Evolutionary conservation across 1,140 invertebrate genomes (phyloP).

Genomic region (Theocolax elegans): DNA sequence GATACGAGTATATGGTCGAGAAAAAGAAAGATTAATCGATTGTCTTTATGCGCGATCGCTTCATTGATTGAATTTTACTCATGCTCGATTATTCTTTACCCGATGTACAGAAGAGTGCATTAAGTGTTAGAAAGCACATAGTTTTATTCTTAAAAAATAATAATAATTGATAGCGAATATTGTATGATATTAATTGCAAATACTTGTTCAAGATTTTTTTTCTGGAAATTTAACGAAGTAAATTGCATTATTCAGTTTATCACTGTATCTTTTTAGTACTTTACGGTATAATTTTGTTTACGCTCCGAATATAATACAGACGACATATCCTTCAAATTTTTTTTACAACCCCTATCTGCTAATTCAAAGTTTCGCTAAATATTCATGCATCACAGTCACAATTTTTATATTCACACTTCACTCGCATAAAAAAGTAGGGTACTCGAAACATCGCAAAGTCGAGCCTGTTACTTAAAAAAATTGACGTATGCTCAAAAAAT

Average conservation of each 20-base stretch:
- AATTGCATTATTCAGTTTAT: too few relatives aligned
- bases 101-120: too few relatives aligned
- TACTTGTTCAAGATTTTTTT: too few relatives aligned
- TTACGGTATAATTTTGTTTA: slow-evolving; percentile 47
- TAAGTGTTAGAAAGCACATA: too few relatives aligned
- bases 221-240: too few relatives aligned
- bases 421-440: background rate
- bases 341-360: background rate
- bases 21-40: slow-evolving; percentile 27
- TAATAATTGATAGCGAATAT: too few relatives aligned
- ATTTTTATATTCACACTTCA: background rate
- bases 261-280: background rate
- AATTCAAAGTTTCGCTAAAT: slow-evolving; percentile 26
- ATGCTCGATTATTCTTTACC: background rate
- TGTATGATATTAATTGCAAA: too few relatives aligned
- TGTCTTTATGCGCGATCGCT: background rate
- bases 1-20: background rate
- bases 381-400: slow-evolving; percentile 5
- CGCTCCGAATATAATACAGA: slow-evolving; percentile 38
- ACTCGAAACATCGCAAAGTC: background rate
- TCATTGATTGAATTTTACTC: slow-evolving; percentile 16
- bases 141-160: too few relatives aligned
- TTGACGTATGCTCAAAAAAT: background rate
- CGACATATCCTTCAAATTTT: slow-evolving; percentile 36
- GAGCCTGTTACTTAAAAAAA: background rate